Evolutionary conservation across 1,140 invertebrate species (phyloP), one percentile per base, ranked within the genome.

Genomic region (Calliopsis andreniformis): DNA sequence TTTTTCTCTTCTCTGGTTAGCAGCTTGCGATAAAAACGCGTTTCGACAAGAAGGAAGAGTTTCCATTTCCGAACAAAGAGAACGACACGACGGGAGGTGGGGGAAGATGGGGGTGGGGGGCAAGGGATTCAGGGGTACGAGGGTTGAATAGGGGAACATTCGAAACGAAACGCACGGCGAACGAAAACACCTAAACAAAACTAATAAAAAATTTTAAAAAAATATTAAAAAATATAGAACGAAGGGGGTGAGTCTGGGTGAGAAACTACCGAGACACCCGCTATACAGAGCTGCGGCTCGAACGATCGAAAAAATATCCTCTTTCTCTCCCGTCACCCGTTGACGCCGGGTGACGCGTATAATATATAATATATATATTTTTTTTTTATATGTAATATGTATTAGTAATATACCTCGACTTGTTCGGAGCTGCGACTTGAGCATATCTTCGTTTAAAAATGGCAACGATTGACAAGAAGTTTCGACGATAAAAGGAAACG

Each of bases 381-480:
- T 66, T 66, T 69, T 69, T 71, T 75, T 81, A 83, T 76, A 63
- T 79, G 78, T 83, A 77, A 79, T 83, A 73, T 77, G 68, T 70
- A 72, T 77, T 81, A 66, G 80, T 82, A 78, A 78, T 78, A 78
- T 68, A 83, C 51, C 64, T 77, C 82, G 83, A 81, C 70, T 83
- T 87, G 61, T 79, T 86, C 84, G 76, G 78, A 85, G 78, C 79
- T 87, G 82, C 84, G 76, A 86, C 76, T 86, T 86, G 84, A 86
- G 86, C 86, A 86, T 78, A 79, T 87, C 63, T 83, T 86, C 77
- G 77, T 85, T 84, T 84, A 76, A 84, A 63, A 83, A 87, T 88
- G 87, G 87, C 83, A 87, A 86, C 85, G 76, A 80, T 87, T 86
- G 85, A 87, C 85, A 82, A 87, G 83, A 87, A 85, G 72, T 83